These are phyloP conservation scores for Coptodon rendalli DNA, from an alignment of 2,113 vertebrate genomes.

Conservation along the genomic window DNA sequence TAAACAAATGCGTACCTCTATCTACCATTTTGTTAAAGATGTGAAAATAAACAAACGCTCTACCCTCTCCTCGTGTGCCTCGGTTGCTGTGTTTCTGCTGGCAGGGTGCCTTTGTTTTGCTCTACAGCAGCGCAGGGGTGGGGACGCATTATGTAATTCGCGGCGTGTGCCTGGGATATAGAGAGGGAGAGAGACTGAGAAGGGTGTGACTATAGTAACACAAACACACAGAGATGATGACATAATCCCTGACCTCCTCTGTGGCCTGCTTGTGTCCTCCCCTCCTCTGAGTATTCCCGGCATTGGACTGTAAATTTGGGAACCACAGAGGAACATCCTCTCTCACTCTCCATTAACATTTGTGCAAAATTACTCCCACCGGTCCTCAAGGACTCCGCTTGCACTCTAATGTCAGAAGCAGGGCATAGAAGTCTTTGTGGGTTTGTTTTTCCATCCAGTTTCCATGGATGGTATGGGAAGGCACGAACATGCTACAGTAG, in stretches of 20 bases:
- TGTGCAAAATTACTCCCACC: background rate
- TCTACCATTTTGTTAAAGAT: background rate
- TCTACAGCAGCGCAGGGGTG: constrained; percentile 35
- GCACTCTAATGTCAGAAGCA: background rate
- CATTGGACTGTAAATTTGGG: constrained; percentile 25
- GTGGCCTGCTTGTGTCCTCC: background rate
- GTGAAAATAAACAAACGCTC: background rate
- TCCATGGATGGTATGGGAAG: background rate
- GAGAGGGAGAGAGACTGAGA: background rate
- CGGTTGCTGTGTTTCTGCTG: constrained; percentile 50
- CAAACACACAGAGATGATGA: constrained; percentile 31
- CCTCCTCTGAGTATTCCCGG: constrained; percentile 32
- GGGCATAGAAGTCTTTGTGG: background rate
- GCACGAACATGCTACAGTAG: background rate
- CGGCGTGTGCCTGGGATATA: constrained; percentile 33
- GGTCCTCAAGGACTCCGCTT: background rate
- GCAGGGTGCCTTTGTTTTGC: constrained; percentile 55
- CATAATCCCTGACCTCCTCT: constrained; percentile 58
- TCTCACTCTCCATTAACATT: constrained; percentile 21
- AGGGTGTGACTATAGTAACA: constrained; percentile 52
- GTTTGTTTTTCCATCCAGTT: constrained; percentile 22
- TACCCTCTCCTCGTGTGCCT: background rate
- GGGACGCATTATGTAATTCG: constrained; percentile 51
- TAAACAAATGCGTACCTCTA: background rate
- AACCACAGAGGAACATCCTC: constrained; percentile 37